Evolutionary conservation across 2,888 invertebrate genomes (phyloP).

Genomic region (Cepaea hortensis): DNA sequence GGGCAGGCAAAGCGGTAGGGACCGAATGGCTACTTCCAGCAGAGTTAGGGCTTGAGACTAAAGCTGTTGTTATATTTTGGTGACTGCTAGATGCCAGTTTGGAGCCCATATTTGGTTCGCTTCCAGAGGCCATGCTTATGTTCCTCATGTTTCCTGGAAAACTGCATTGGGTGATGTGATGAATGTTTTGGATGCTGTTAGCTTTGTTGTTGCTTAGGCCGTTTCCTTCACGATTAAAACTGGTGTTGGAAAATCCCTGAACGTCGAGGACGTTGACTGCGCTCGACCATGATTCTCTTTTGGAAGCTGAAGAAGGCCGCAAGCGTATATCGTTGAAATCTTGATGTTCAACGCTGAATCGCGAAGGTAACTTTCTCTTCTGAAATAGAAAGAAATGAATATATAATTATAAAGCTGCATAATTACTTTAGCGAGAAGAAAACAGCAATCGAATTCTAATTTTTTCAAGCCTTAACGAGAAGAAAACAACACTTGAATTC

Average conservation of each 20-base stretch:
- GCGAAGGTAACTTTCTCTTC: slow-evolving; percentile 6
- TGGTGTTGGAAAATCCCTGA: slow-evolving; percentile 47
- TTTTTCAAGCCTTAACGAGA: background rate
- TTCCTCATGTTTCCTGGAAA: slow-evolving; percentile 10
- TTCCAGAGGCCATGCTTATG: background rate
- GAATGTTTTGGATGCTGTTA: slow-evolving; percentile 44
- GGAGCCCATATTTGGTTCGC: slow-evolving; percentile 40
- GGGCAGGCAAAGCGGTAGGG: slow-evolving; percentile 10
- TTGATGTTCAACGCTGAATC: slow-evolving; percentile 32
- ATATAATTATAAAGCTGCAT: no score
- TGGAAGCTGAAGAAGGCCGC: slow-evolving; percentile 15
- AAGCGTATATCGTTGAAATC: slow-evolving; percentile 40
- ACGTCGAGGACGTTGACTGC: slow-evolving; percentile 24
- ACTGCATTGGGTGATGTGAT: background rate
- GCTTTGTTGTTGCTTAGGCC: slow-evolving; percentile 42
- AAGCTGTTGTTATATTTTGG: slow-evolving; percentile 40
- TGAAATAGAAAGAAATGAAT: background rate
- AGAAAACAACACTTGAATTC: background rate
- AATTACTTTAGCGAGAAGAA: no score
- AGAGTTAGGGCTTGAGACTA: slow-evolving; percentile 35
- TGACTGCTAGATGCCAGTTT: slow-evolving; percentile 5
- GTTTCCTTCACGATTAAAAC: slow-evolving; percentile 17
- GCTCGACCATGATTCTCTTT: slow-evolving; percentile 41
- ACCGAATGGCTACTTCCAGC: slow-evolving; percentile 37
- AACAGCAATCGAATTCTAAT: no score